phyloP scores from a whole-genome alignment of 1,140 invertebrate genomes.

The Drosophila nigromelanica region DNA sequence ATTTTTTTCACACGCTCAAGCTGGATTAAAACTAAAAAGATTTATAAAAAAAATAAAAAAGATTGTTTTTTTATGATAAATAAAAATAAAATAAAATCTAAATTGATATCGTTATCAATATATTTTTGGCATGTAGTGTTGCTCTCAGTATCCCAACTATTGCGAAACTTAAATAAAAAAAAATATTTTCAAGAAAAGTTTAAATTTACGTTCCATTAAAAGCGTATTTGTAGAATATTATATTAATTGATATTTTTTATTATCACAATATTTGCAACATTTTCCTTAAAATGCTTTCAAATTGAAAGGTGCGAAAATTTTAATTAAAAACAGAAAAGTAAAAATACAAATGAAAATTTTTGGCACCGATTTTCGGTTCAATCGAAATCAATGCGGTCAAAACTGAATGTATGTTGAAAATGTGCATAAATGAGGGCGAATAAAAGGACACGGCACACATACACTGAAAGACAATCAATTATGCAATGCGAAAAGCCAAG shows the following conservation, averaged over 20 bases:
- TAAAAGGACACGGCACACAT: background rate
- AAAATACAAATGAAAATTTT: constrained; percentile 18
- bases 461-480: constrained; percentile 65
- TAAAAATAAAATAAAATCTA: background rate
- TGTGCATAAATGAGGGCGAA: constrained; percentile 58
- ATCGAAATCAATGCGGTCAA: constrained; percentile 19
- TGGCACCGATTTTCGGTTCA: background rate
- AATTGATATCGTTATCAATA: no score
- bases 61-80: background rate
- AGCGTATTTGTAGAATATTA: background rate
- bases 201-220: background rate
- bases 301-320: background rate
- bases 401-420: constrained; percentile 65
- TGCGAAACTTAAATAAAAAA: no score
- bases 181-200: background rate
- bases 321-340: background rate
- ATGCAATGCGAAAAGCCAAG: constrained; percentile 79
- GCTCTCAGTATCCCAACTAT: no score
- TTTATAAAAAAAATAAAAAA: no score
- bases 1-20: no score
- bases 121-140: no score
- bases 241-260: no score
- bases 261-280: background rate
- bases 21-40: no score
- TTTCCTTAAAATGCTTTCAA: background rate